Conservation (phyloP, 2,888 invertebrate genomes). For the Limnephilus auricula region DNA sequence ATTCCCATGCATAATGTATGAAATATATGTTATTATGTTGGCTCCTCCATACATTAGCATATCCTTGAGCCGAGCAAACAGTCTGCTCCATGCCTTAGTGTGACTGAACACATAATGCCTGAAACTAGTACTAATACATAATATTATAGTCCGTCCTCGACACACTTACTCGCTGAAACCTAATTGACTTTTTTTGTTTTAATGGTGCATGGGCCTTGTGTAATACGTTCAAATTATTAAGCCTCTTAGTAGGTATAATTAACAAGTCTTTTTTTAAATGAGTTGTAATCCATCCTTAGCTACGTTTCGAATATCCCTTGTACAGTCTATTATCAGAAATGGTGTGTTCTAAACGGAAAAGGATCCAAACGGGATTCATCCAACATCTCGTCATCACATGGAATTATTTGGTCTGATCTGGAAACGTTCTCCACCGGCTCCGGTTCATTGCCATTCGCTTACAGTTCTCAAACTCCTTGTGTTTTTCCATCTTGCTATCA, state of each 20-base stretch:
- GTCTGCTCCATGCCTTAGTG: not conserved
- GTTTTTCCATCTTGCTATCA: not conserved
- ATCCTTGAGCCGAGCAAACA: slow-evolving; percentile 3
- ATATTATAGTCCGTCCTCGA: slow-evolving; percentile 14
- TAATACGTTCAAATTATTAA: not conserved
- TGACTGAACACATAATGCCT: not conserved
- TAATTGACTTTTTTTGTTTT: not conserved
- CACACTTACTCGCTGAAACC: slow-evolving; percentile 4
- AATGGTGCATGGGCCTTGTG: not conserved
- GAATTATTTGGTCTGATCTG: not conserved
- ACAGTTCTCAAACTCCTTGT: not conserved
- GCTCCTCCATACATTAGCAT: slow-evolving; percentile 14
- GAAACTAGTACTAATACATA: not conserved
- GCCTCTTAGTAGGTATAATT: not conserved
- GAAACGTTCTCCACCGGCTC: not conserved
- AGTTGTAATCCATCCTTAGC: no score
- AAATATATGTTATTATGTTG: not conserved
- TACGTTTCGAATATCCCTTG: no score
- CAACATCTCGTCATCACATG: not conserved
- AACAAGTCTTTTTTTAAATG: not conserved
- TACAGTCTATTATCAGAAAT: not conserved
- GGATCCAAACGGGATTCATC: not conserved
- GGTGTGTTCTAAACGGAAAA: not conserved
- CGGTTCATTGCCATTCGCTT: not conserved
- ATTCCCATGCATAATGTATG: not conserved